Evolutionary conservation across 1,140 invertebrate species (phyloP).

Genomic region (Neodiprion fabricii): DNA sequence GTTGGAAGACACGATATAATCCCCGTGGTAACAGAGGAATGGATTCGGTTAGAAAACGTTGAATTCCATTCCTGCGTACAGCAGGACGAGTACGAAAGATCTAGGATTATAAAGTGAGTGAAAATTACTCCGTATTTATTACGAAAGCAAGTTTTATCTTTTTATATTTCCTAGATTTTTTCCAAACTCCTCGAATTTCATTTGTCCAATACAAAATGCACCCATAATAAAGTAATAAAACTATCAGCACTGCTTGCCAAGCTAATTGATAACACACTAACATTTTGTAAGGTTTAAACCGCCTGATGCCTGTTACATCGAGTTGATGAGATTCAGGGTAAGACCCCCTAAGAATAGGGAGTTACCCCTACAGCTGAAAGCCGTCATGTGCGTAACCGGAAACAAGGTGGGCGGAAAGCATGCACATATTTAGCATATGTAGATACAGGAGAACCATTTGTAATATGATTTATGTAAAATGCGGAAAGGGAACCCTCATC

Average conservation of each 20-base stretch:
- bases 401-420: conserved; percentile 69
- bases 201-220: not conserved
- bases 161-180: conserved; percentile 14
- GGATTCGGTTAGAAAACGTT: conserved; percentile 94
- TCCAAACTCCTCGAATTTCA: not conserved
- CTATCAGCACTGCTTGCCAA: conserved; percentile 3
- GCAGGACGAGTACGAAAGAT: conserved; percentile 88
- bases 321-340: conserved; percentile 95
- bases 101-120: conserved; percentile 87
- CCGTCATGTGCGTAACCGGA: conserved; percentile 83
- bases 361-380: conserved; percentile 93
- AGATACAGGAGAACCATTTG: not conserved
- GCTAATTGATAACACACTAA: conserved; percentile 27
- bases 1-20: conserved; percentile 99
- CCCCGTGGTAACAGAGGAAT: conserved; percentile 98
- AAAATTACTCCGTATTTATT: conserved; percentile 2
- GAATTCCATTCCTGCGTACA: conserved; percentile 97
- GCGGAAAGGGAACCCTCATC: not conserved
- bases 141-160: not conserved
- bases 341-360: conserved; percentile 96
- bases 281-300: conserved; percentile 84
- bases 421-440: conserved; percentile 9
- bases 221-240: conserved; percentile 18
- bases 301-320: conserved; percentile 98
- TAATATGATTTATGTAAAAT: not conserved